phyloP scores from a whole-genome alignment of 2,888 invertebrate genomes.

The Muschampia plurimacula region DNA sequence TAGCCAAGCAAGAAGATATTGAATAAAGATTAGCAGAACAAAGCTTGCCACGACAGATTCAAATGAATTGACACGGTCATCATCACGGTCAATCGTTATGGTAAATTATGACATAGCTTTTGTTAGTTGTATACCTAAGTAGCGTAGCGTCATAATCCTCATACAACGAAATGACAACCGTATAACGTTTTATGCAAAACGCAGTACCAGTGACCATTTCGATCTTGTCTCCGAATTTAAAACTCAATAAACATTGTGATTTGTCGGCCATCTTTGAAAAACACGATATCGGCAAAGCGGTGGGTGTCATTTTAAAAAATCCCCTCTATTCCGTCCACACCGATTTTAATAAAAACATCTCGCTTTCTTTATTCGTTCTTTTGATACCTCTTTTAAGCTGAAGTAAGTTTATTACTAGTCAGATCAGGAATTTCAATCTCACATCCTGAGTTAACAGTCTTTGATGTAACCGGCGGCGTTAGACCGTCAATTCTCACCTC shows the following conservation, averaged over 20 bases:
- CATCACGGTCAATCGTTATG: too few relatives aligned
- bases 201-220: constrained; percentile 38
- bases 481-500: constrained; percentile 49
- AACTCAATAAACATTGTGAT: constrained; percentile 68
- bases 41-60: too few relatives aligned
- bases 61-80: too few relatives aligned
- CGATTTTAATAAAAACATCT: constrained; percentile 75
- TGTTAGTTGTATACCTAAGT: too few relatives aligned
- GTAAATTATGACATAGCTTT: too few relatives aligned
- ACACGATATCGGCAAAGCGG: constrained; percentile 58
- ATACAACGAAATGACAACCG: constrained; percentile 17
- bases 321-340: constrained; percentile 67
- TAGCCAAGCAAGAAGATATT: too few relatives aligned
- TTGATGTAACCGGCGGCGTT: constrained; percentile 69
- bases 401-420: constrained; percentile 83
- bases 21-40: too few relatives aligned
- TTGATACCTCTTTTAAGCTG: constrained; percentile 76
- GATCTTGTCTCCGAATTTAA: constrained; percentile 60
- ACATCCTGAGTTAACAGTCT: constrained; percentile 77
- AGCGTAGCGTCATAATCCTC: not conserved
- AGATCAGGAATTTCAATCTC: constrained; percentile 83
- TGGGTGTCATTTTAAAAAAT: constrained; percentile 66
- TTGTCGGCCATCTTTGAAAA: constrained; percentile 66
- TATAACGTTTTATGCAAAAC: constrained; percentile 51
- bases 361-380: constrained; percentile 77